A percentile compares a stretch with the other conserved stretches of the same genome.
phyloP scores from a whole-genome alignment of 2,797 vertebrate species.

The Oophaga sylvatica region DNA sequence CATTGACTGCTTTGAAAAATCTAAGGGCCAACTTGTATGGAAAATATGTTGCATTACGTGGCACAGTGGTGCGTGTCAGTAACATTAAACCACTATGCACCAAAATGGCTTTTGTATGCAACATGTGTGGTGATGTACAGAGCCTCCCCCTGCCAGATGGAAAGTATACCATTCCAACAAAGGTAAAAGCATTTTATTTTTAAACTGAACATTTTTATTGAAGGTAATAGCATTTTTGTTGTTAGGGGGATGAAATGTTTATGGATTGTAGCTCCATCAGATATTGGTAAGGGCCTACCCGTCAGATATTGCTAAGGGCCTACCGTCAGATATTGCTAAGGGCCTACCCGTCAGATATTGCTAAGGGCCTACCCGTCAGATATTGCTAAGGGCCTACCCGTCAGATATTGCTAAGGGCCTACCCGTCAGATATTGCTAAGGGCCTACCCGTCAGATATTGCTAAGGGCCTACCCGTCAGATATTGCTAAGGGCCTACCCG shows the following conservation, averaged over 20 bases:
- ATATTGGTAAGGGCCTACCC: not conserved
- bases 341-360: too few species aligned
- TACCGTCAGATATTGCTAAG: too few species aligned
- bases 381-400: too few species aligned
- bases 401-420: too few species aligned
- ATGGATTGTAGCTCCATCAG: not conserved
- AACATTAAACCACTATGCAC: slow-evolving; percentile 92
- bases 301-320: too few species aligned
- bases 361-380: too few species aligned
- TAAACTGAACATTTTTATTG: too few species aligned
- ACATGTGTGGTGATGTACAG: slow-evolving; percentile 79
- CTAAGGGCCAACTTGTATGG: slow-evolving; percentile 91
- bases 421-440: too few species aligned
- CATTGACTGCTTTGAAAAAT: slow-evolving; percentile 83
- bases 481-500: too few species aligned
- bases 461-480: too few species aligned
- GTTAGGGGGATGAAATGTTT: too few species aligned
- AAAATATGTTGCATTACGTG: slow-evolving; percentile 85
- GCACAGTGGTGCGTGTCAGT: slow-evolving; percentile 92
- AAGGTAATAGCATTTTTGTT: slow-evolving; percentile 76
- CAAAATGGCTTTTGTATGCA: slow-evolving; percentile 88
- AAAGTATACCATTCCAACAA: slow-evolving; percentile 86
- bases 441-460: too few species aligned
- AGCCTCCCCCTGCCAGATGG: slow-evolving; percentile 85
- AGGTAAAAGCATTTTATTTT: slow-evolving; percentile 72